Percentiles rank a stretch among this genome's conserved stretches.
phyloP scores from a whole-genome alignment of 2,113 vertebrate genomes.

The Herpailurus yagouaroundi region DNA sequence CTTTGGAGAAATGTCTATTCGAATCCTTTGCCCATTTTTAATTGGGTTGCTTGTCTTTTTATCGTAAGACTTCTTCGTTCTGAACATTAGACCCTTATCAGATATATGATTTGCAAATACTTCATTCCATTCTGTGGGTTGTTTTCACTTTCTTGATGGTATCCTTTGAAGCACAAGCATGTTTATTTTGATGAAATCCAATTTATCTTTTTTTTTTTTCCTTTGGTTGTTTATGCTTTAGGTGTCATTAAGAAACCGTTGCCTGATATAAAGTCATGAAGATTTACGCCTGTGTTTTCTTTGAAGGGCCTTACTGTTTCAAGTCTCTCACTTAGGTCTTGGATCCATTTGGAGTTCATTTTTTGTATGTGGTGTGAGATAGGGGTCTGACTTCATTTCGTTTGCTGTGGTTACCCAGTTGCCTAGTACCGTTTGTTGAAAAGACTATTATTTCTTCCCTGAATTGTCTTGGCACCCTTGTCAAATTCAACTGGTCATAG shows the following conservation, averaged over 20 bases:
- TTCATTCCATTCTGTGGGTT: neutral
- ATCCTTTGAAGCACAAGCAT: neutral
- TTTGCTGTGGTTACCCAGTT: neutral
- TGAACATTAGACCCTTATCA: neutral
- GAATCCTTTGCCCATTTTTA: neutral
- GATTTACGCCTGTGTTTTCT: neutral
- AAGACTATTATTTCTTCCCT: neutral
- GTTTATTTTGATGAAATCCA: neutral
- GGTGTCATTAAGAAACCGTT: neutral
- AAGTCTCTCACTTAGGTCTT: neutral
- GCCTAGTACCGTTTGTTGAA: neutral
- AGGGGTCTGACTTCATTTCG: neutral
- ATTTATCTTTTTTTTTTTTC: neutral
- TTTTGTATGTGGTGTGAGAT: neutral
- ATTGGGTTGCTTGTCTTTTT: neutral
- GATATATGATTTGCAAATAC: neutral
- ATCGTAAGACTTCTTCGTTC: neutral
- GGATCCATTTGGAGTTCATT: neutral
- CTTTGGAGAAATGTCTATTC: neutral
- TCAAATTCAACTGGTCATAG: neutral
- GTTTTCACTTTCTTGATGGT: neutral
- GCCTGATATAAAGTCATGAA: neutral
- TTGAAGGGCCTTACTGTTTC: neutral
- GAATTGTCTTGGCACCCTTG: neutral
- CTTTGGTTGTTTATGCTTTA: neutral